Percentiles rank a stretch among this genome's conserved stretches.
phyloP scores from a whole-genome alignment of 23 tunicate genomes.

The Halocynthia aurantium region DNA sequence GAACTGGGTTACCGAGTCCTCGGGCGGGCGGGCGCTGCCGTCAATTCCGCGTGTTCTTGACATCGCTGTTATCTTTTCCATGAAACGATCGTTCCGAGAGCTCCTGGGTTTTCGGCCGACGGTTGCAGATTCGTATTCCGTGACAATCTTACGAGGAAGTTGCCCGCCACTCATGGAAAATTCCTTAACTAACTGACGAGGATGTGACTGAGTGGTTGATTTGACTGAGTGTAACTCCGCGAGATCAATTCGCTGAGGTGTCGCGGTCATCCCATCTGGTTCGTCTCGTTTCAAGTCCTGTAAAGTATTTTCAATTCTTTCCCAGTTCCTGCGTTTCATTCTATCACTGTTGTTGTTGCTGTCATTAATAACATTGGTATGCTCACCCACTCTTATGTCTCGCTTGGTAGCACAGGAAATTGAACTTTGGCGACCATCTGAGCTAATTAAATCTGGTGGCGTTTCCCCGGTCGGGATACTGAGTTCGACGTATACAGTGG shows the following conservation, averaged over 20 bases:
- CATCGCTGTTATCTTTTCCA: too few relatives aligned
- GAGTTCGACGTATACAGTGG: constrained; percentile 27
- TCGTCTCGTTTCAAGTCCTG: too few relatives aligned
- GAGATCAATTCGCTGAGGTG: not conserved
- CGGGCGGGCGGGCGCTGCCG: not conserved
- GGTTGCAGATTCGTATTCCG: constrained; percentile 6
- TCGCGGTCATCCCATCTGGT: not conserved
- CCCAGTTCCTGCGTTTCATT: too few relatives aligned
- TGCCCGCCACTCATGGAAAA: too few relatives aligned
- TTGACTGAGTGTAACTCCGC: too few relatives aligned
- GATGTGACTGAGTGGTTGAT: too few relatives aligned
- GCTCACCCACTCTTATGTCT: not conserved
- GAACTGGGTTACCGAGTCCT: not conserved
- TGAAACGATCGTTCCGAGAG: too few relatives aligned
- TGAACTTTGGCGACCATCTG: constrained; percentile 6
- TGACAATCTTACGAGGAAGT: too few relatives aligned
- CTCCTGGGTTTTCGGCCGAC: not conserved
- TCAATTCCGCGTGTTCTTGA: not conserved
- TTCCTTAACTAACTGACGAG: too few relatives aligned
- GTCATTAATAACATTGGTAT: constrained; percentile 2
- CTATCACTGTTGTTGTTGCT: not conserved
- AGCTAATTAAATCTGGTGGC: constrained; percentile 20
- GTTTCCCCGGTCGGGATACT: constrained; percentile 20
- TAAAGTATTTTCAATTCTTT: too few relatives aligned
- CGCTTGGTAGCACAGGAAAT: not conserved